These are phyloP conservation scores for Fringilla coelebs DNA, from an alignment of 2,797 vertebrate genomes.

Conservation along the genomic window DNA sequence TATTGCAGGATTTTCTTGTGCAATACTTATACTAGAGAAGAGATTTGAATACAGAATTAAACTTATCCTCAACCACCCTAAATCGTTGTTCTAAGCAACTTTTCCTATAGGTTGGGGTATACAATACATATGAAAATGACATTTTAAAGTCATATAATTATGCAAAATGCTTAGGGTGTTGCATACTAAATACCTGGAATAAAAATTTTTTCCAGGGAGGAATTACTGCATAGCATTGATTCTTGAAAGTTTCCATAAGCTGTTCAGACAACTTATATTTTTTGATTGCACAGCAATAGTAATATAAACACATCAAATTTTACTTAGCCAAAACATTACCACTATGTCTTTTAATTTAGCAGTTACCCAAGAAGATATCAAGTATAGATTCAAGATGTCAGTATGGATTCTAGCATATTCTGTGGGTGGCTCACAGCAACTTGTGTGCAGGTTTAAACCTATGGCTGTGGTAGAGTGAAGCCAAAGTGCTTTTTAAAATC, in stretches of 20 bases:
- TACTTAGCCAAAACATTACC: not conserved
- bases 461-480: not conserved
- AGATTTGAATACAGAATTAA: not conserved
- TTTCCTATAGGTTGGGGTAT: not conserved
- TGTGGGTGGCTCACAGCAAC: not conserved
- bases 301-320: not conserved
- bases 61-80: not conserved
- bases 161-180: not conserved
- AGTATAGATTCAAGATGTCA: too few relatives aligned
- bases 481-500: not conserved
- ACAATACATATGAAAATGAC: not conserved
- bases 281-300: not conserved
- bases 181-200: not conserved
- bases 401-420: not conserved
- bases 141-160: not conserved
- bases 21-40: not conserved
- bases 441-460: not conserved
- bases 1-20: not conserved
- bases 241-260: not conserved
- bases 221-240: not conserved
- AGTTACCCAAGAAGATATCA: not conserved
- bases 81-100: not conserved
- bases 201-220: not conserved
- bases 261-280: not conserved
- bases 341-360: not conserved